These are phyloP conservation scores for Pelobates fuscus DNA, from an alignment of 2,113 vertebrate species.

Conservation along the genomic window DNA sequence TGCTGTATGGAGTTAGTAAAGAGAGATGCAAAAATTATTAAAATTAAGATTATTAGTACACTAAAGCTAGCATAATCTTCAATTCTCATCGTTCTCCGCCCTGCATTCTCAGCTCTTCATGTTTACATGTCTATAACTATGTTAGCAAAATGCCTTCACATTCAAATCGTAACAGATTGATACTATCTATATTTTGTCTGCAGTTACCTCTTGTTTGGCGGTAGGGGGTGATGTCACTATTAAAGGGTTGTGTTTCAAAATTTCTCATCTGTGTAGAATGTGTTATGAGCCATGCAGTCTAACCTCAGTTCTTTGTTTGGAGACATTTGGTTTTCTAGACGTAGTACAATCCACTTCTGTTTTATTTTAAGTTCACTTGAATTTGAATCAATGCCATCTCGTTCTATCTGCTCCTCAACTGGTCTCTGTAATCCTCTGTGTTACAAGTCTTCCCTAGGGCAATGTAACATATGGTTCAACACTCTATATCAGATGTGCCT, in stretches of 20 bases:
- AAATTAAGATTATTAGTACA: too few species aligned
- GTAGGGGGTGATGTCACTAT: neutral
- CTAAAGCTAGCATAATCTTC: too few species aligned
- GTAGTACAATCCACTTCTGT: neutral
- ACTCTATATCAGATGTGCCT: neutral
- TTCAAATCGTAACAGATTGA: neutral
- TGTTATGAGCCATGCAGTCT: neutral
- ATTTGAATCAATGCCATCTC: neutral
- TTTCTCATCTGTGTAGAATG: too few species aligned
- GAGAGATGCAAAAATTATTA: too few species aligned
- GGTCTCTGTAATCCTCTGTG: neutral
- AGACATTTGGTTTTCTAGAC: too few species aligned
- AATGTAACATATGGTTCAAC: constrained; percentile 19
- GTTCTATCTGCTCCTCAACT: neutral
- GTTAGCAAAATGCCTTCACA: neutral
- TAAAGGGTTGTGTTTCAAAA: neutral
- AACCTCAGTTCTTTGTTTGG: neutral
- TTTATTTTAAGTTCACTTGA: neutral
- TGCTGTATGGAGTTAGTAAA: too few species aligned
- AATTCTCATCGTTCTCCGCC: too few species aligned
- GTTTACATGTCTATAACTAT: neutral
- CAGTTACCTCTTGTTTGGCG: neutral
- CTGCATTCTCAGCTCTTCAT: too few species aligned
- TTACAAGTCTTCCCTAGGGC: constrained; percentile 15
- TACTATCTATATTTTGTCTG: neutral